phyloP scores from a whole-genome alignment of 2,888 invertebrate genomes.

The Girardia tigrina region DNA sequence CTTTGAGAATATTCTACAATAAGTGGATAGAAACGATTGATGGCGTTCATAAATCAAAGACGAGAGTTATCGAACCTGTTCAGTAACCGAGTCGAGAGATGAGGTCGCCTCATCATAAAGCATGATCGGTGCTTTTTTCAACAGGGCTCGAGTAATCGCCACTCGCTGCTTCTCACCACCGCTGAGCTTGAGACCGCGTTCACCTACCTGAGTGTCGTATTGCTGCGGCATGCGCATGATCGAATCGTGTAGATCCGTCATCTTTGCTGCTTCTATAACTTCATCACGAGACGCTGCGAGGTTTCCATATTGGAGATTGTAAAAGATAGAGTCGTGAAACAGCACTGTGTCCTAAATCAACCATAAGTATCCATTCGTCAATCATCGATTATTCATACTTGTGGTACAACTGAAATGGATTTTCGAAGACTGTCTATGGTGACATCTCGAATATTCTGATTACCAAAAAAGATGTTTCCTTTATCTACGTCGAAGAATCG shows the following conservation, averaged over 20 bases:
- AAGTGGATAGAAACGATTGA: no score
- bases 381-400: no score
- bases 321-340: conserved; percentile 80
- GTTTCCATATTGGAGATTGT: conserved; percentile 76
- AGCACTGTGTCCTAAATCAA: conserved; percentile 92
- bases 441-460: conserved; percentile 67
- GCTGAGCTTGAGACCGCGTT: conserved; percentile 76
- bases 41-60: no score
- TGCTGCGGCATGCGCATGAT: conserved; percentile 61
- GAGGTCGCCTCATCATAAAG: conserved; percentile 97
- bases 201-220: conserved; percentile 72
- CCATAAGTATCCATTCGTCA: no score
- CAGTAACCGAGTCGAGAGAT: conserved; percentile 86
- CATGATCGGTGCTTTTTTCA: conserved; percentile 80
- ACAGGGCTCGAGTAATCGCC: conserved; percentile 85
- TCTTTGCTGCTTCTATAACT: conserved; percentile 68
- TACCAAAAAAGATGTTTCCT: conserved; percentile 69
- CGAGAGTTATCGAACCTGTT: no score
- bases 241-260: conserved; percentile 82
- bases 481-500: conserved; percentile 80
- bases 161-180: conserved; percentile 99
- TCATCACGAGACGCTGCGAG: conserved; percentile 60
- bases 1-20: no score
- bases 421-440: conserved; percentile 68
- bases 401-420: conserved; percentile 71